Percentiles rank a stretch among this genome's conserved stretches.
Evolutionary conservation across 2,113 vertebrate species (phyloP).

Genomic region (Chaenogobius annularis): DNA sequence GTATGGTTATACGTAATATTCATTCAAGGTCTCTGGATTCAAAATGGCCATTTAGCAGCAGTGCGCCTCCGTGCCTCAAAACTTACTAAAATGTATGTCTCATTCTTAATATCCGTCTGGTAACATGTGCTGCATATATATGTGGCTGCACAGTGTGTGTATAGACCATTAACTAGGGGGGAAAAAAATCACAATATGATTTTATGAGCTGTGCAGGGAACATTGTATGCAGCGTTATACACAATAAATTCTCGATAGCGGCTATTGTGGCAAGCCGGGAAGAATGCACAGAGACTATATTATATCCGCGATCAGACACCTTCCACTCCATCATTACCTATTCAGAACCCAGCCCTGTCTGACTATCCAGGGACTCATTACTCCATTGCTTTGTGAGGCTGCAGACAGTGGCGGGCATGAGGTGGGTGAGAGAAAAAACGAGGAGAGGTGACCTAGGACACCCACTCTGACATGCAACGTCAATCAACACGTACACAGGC

Average conservation of each 20-base stretch:
- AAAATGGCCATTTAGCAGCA: constrained; percentile 16
- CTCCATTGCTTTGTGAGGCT: constrained; percentile 67
- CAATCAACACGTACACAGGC: constrained; percentile 51
- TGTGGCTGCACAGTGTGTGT: constrained; percentile 18
- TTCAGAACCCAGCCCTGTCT: constrained; percentile 55
- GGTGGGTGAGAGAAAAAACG: constrained; percentile 43
- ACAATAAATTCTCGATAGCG: constrained; percentile 53
- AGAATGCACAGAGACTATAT: constrained; percentile 61
- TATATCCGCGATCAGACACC: constrained; percentile 60
- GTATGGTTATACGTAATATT: not conserved
- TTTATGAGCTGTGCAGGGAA: constrained; percentile 31
- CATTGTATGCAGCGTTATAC: constrained; percentile 37
- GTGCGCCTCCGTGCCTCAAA: constrained; percentile 47
- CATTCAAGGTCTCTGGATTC: no score
- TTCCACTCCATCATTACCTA: constrained; percentile 67
- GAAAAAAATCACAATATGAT: constrained; percentile 33
- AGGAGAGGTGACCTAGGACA: constrained; percentile 49
- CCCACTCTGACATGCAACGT: constrained; percentile 52
- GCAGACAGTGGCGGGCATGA: constrained; percentile 50
- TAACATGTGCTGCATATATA: constrained; percentile 33
- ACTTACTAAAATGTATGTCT: constrained; percentile 32
- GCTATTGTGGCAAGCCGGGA: constrained; percentile 40
- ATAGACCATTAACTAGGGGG: constrained; percentile 48
- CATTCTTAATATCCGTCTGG: constrained; percentile 25
- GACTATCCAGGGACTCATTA: constrained; percentile 72